Conservation (phyloP, 2,888 invertebrate genomes). For the Heliconius ismenius region DNA sequence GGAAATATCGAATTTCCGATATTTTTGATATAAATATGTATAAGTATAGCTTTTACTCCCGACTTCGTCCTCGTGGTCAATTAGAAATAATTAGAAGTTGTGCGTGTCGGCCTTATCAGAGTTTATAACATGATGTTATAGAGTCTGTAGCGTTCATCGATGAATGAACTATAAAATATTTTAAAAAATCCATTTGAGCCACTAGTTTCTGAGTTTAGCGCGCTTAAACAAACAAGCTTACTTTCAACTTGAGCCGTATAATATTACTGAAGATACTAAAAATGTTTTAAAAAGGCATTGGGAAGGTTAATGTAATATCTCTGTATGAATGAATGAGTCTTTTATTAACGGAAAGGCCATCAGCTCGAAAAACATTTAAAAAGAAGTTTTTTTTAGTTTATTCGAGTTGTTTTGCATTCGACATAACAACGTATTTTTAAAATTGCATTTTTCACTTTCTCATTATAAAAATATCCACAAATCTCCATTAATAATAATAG, state of each 20-base stretch:
- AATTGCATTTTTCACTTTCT: neutral
- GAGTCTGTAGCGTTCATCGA: no score
- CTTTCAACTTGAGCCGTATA: neutral
- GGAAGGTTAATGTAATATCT: neutral
- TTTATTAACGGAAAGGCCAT: neutral
- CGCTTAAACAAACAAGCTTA: neutral
- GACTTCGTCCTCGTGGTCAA: no score
- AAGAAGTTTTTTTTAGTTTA: no score
- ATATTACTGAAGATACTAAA: no score
- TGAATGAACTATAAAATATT: no score
- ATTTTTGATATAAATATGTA: constrained; percentile 1
- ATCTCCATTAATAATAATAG: neutral
- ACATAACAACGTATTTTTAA: neutral
- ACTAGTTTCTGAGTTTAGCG: no score
- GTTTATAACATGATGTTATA: neutral
- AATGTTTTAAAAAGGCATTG: neutral
- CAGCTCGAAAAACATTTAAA: no score
- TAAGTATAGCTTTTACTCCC: neutral
- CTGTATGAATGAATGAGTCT: no score
- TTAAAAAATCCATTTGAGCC: neutral
- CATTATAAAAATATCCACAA: neutral
- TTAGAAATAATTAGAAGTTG: no score
- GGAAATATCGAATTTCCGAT: constrained; percentile 26
- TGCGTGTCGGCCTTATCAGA: neutral
- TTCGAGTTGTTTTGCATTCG: no score